Conservation (phyloP, 35 echinoderm and acorn worm species). For the Chiridota heheva region DNA sequence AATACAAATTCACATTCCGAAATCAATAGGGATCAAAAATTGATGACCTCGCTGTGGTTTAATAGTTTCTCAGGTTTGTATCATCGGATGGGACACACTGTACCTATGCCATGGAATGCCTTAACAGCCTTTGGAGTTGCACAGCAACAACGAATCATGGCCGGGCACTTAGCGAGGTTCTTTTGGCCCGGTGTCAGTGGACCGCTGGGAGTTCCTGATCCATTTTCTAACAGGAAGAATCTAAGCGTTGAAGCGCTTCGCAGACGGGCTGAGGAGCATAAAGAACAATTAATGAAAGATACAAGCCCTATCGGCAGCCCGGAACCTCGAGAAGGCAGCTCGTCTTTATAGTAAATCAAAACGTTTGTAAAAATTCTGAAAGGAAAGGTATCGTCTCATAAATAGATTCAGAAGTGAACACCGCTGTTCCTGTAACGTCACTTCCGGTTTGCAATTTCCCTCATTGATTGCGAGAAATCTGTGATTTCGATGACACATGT, state of each 20-base stretch:
- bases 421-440: no score
- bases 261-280: slow-evolving; percentile 82
- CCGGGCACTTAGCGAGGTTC: slow-evolving; percentile 27
- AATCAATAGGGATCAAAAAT: slow-evolving; percentile 36
- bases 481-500: no score
- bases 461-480: no score
- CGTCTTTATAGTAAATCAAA: no score
- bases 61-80: slow-evolving; percentile 37
- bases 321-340: slow-evolving; percentile 28
- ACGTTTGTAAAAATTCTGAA: no score
- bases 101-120: slow-evolving; percentile 40
- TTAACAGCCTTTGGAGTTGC: slow-evolving; percentile 34
- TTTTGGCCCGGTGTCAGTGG: slow-evolving; percentile 25
- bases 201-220: slow-evolving; percentile 21
- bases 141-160: slow-evolving; percentile 45
- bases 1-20: slow-evolving; percentile 32
- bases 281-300: slow-evolving; percentile 58
- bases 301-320: slow-evolving; percentile 27
- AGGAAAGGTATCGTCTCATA: no score
- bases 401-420: no score
- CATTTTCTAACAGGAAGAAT: slow-evolving; percentile 52
- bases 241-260: slow-evolving; percentile 85
- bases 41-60: slow-evolving; percentile 47
- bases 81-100: slow-evolving; percentile 2
- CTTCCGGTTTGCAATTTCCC: no score